These are phyloP conservation scores for Malthinus flaveolus DNA, from an alignment of 2,888 invertebrate genomes.

Conservation along the genomic window DNA sequence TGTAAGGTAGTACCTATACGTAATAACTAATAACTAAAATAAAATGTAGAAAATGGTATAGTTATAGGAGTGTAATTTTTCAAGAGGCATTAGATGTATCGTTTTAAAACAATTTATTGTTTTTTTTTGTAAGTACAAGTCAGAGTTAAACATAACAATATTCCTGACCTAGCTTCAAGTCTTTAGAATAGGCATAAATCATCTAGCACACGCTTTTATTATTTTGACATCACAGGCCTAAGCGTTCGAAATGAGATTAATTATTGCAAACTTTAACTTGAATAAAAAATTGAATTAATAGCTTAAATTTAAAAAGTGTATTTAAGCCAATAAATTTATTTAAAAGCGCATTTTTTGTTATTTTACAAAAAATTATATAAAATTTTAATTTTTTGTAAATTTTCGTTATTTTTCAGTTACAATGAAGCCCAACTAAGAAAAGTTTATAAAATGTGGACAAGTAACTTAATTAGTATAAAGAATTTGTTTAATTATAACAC, in stretches of 20 bases:
- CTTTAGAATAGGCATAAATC: slow-evolving; percentile 45
- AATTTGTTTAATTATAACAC: neutral
- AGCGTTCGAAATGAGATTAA: slow-evolving; percentile 35
- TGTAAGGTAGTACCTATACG: no score
- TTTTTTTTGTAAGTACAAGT: slow-evolving; percentile 50
- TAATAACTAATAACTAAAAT: no score
- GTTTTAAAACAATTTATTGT: slow-evolving; percentile 52
- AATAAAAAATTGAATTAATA: slow-evolving; percentile 11
- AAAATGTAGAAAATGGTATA: no score
- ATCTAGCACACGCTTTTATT: slow-evolving; percentile 43
- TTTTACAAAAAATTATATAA: slow-evolving; percentile 11
- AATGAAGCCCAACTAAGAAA: slow-evolving; percentile 38
- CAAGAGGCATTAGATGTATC: slow-evolving; percentile 1
- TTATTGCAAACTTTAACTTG: slow-evolving; percentile 14
- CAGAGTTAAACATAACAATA: slow-evolving; percentile 54
- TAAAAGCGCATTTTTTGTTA: slow-evolving; percentile 15
- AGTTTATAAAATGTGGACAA: slow-evolving; percentile 6
- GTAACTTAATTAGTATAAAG: slow-evolving; percentile 8
- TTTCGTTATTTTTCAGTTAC: slow-evolving; percentile 30
- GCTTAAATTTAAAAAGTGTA: slow-evolving; percentile 7
- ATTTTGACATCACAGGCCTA: slow-evolving; percentile 50
- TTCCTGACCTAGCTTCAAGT: slow-evolving; percentile 47
- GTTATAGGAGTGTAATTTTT: no score
- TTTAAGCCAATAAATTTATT: slow-evolving; percentile 17
- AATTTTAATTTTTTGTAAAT: slow-evolving; percentile 9